phyloP scores from a whole-genome alignment of 2,888 invertebrate genomes.

The Sphinx pinastri region DNA sequence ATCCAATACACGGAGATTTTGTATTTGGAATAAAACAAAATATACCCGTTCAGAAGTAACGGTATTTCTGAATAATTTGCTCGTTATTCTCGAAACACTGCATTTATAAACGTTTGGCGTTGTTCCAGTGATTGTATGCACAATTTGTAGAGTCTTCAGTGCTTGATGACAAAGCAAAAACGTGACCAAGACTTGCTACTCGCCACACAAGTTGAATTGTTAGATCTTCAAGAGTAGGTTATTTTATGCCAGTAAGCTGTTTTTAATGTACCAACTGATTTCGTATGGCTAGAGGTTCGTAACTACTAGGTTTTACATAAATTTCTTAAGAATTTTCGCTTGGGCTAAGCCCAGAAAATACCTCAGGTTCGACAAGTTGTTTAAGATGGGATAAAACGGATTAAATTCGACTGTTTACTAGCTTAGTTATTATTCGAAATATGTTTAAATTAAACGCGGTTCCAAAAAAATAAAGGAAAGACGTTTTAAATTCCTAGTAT shows the following conservation, averaged over 20 bases:
- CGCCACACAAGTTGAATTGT: slow-evolving; percentile 31
- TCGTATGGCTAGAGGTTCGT: background rate
- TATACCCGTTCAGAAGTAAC: slow-evolving; percentile 26
- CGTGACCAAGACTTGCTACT: slow-evolving; percentile 61
- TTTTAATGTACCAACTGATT: slow-evolving; percentile 8
- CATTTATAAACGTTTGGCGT: slow-evolving; percentile 73
- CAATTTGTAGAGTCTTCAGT: slow-evolving; percentile 64
- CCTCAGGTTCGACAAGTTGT: background rate
- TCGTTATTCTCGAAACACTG: slow-evolving; percentile 69
- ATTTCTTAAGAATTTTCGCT: background rate
- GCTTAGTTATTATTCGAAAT: no score
- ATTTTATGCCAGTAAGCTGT: slow-evolving; percentile 19
- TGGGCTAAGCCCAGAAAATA: background rate
- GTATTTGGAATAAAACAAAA: background rate
- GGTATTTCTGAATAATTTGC: slow-evolving; percentile 53
- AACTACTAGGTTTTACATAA: slow-evolving; percentile 8
- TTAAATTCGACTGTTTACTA: background rate
- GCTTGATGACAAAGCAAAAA: slow-evolving; percentile 64
- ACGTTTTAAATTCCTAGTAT: background rate
- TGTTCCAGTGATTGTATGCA: slow-evolving; percentile 62
- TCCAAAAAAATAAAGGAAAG: no score
- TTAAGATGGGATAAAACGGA: background rate
- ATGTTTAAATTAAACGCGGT: no score
- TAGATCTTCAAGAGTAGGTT: slow-evolving; percentile 24
- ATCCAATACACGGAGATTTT: background rate